Evolutionary conservation across 2,113 vertebrate species (phyloP), one percentile per base, ranked within the genome.

Genomic region (Sphyrna mokarran): DNA sequence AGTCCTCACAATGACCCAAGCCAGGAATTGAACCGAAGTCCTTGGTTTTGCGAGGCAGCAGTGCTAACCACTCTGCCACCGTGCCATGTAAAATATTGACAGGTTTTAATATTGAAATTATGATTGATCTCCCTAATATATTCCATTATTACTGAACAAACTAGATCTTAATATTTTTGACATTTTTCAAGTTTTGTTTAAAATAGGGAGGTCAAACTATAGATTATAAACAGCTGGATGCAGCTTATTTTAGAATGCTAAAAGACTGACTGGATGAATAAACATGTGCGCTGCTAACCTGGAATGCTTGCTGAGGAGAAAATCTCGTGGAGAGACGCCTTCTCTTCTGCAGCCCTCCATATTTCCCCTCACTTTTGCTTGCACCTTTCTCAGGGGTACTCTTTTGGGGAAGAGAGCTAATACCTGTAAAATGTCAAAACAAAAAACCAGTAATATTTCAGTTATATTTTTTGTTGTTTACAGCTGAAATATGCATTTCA

Each of bases 261-360:
- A 95, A 72, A 48, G 37, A 14, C 66, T 14, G 48, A 95, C 69
- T 29, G 37, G 23, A 70, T 29, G 40, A 93, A 72, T n/a, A 26
- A 70, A 9, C 22, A 40, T 11, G 7, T 29, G 22, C 26, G 5
- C 7, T 70, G 69, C 94, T 76, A 95, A 95, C 94, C 94, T 95
- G 94, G 68, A 95, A 72, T 54, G 69, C 43, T 43, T 72, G 94
- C 69, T 95, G 94, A 48, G 94, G 94, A 72, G 68, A 95, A 95
- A 76, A 68, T 14, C 94, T 72, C 5, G 94, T 33, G 40, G 94
- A 95, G 22, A 95, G 66, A 72, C 94, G 94, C 26, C 94, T 95
- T 54, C 94, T 95, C 48, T 95, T 95, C 94, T 95, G 94, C 37
- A 95, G 3, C 70, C 94, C 40, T 72, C 66, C 66, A 0, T 72